These are phyloP conservation scores for Oncorhynchus tshawytscha DNA, from an alignment of 2,113 vertebrate genomes.

Conservation along the genomic window DNA sequence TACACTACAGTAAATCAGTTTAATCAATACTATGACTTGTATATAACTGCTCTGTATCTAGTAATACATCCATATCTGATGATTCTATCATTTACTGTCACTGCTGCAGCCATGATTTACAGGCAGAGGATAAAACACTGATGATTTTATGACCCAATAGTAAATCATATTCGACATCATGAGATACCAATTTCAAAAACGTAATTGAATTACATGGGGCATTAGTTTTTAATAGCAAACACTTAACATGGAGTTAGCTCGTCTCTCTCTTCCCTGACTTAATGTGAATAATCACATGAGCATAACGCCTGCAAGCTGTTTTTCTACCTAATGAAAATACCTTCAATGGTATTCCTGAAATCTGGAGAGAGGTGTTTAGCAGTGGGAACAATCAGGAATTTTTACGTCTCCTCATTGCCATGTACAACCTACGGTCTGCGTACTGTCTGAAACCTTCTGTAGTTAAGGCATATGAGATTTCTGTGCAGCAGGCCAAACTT, in stretches of 20 bases:
- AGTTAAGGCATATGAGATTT: slow-evolving; percentile 18
- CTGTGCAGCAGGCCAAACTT: not conserved
- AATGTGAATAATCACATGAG: slow-evolving; percentile 27
- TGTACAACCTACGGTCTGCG: not conserved
- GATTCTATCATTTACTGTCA: slow-evolving; percentile 4
- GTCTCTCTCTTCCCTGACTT: slow-evolving; percentile 12
- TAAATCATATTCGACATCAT: not conserved
- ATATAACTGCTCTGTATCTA: no score
- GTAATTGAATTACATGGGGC: slow-evolving; percentile 34
- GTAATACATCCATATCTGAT: not conserved
- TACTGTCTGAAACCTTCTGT: slow-evolving; percentile 44
- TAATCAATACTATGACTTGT: not conserved
- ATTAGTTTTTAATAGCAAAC: slow-evolving; percentile 35
- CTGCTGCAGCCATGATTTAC: not conserved
- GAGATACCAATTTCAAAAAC: slow-evolving; percentile 14
- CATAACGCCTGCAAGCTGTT: slow-evolving; percentile 9
- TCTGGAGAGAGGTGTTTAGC: slow-evolving; percentile 24
- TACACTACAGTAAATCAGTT: not conserved
- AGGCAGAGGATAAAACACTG: not conserved
- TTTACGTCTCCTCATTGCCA: slow-evolving; percentile 20
- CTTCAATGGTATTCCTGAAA: slow-evolving; percentile 32
- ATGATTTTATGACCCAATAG: slow-evolving; percentile 41
- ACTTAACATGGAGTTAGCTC: slow-evolving; percentile 12
- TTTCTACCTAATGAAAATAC: slow-evolving; percentile 50
- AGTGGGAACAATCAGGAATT: slow-evolving; percentile 8